Conservation (phyloP, 1,140 invertebrate species). For the Eubasilissa regina region DNA sequence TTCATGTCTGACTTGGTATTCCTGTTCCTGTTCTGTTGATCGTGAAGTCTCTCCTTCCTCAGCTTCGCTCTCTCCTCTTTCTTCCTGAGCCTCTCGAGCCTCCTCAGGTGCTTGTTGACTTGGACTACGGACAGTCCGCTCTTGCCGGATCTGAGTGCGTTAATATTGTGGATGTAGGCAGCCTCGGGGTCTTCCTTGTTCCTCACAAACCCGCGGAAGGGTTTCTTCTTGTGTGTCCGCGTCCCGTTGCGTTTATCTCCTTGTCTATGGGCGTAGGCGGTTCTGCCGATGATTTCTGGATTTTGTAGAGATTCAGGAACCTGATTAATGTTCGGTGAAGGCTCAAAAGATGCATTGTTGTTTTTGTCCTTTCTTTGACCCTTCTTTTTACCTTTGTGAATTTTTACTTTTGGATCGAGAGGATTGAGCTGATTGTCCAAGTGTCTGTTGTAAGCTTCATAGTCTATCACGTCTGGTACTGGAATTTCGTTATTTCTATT, state of each 20-base stretch:
- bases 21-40: slow-evolving; percentile 52
- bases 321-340: not conserved
- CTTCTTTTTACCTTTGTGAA: slow-evolving; percentile 1
- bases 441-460: slow-evolving; percentile 29
- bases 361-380: not conserved
- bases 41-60: slow-evolving; percentile 55
- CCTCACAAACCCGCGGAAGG: slow-evolving; percentile 62
- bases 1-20: slow-evolving; percentile 9
- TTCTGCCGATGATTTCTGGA: not conserved
- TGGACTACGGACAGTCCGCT: slow-evolving; percentile 67
- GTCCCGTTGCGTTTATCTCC: slow-evolving; percentile 36
- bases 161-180: slow-evolving; percentile 67
- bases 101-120: slow-evolving; percentile 65
- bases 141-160: slow-evolving; percentile 66
- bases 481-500: slow-evolving; percentile 71
- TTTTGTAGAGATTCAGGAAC: not conserved
- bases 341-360: not conserved
- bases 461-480: slow-evolving; percentile 62
- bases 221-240: slow-evolving; percentile 41
- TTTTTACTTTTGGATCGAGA: not conserved
- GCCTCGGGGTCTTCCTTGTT: slow-evolving; percentile 68
- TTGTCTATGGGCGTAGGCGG: slow-evolving; percentile 36
- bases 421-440: slow-evolving; percentile 53
- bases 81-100: slow-evolving; percentile 66
- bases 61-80: slow-evolving; percentile 62